Conservation (phyloP, 2,888 invertebrate genomes). For the Sipha maydis region DNA sequence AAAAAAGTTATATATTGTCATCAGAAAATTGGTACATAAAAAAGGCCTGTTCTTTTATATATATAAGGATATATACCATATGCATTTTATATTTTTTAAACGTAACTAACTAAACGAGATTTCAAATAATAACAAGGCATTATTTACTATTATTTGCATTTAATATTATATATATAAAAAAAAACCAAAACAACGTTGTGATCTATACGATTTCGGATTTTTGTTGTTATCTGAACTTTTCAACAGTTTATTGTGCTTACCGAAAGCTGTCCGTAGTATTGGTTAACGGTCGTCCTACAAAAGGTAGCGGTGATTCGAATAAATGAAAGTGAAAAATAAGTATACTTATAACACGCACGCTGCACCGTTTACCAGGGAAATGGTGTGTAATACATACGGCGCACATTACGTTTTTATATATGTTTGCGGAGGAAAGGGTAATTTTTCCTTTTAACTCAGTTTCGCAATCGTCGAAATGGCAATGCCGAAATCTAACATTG, state of each 20-base stretch:
- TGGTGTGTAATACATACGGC: neutral
- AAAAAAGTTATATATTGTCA: too few species aligned
- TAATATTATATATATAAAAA: too few species aligned
- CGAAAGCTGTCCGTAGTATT: neutral
- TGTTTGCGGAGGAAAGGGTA: neutral
- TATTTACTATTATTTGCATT: too few species aligned
- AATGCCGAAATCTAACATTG: slow-evolving; percentile 30
- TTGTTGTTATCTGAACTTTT: too few species aligned
- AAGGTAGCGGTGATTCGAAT: neutral
- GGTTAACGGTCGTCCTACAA: neutral
- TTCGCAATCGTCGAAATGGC: slow-evolving; percentile 31
- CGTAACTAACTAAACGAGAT: too few species aligned
- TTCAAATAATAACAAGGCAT: too few species aligned
- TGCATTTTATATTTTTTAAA: too few species aligned
- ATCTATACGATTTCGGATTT: too few species aligned
- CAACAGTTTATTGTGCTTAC: neutral
- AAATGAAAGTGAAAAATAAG: neutral
- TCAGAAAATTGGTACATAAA: too few species aligned
- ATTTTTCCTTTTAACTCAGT: neutral
- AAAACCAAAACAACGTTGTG: too few species aligned
- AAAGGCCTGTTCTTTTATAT: too few species aligned
- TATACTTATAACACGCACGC: neutral
- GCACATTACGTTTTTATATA: neutral
- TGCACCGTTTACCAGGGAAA: neutral
- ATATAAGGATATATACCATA: too few species aligned